Base-by-base conservation (phyloP, 1,140 invertebrate genomes). In the Ectropis grisescens region DNA sequence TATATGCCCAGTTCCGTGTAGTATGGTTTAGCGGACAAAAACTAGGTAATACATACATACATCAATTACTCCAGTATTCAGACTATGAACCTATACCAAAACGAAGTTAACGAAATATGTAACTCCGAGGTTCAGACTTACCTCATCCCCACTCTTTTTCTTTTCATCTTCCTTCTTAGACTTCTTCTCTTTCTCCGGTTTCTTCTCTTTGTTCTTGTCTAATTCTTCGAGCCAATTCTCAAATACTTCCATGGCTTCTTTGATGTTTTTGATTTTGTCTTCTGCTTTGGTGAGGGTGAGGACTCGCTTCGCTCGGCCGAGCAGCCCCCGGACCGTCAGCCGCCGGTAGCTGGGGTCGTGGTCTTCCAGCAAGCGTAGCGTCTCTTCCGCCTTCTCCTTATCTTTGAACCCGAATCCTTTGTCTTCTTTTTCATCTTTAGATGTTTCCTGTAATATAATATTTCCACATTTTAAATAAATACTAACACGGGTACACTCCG, bases 321-420 rank as follows among this genome's bases (percentile, higher is more conserved):
- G 74, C 1, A 89, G 62, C 0, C 88, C 87, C 11, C 87, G 80
- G 1, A 89, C 86, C 0, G 88, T 88, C n/a, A 89, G 69, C 37
- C 86, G 82, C 25, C 87, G 82, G 53, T 89, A 89, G 58, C 88
- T 86, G 32, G 84, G 71, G 42, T 89, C 87, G 46, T 88, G 83
- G 11, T 78, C 69, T 64, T 89, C 85, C 15, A 89, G 61, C 41
- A 86, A 71, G 43, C 84, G 78, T 9, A 88, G 60, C 0, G 88
- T 89, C 47, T 89, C 88, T 42, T 83, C 60, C 0, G 88, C 88
- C 65, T 89, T 89, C 34, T 86, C 86, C 59, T 84, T 86, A 59
- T 89, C 87, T 65, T 89, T 89, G 78, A 89, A 89, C 10, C 88
- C 87, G 58, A 89, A 86, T 33, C 87, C 87, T 5, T 86, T 74